Conservation (phyloP, 2,113 vertebrate genomes). For the Melanotaenia duboulayi region DNA sequence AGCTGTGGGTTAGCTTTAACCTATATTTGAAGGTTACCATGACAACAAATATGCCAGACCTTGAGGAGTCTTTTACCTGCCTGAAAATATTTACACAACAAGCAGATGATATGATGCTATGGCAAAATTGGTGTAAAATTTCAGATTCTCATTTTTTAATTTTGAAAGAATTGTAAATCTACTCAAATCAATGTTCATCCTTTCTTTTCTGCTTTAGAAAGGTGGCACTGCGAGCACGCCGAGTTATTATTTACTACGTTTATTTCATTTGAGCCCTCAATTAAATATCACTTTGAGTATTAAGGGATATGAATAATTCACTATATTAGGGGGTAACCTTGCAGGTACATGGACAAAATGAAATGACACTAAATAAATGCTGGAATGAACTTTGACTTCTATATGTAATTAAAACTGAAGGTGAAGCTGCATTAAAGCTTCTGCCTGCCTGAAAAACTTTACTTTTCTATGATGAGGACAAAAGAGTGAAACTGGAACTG, state of each 20-base stretch:
- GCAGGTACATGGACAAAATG: neutral
- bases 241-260: slow-evolving; percentile 1
- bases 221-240: slow-evolving; percentile 21
- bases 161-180: neutral
- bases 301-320: slow-evolving; percentile 9
- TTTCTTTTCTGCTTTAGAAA: neutral
- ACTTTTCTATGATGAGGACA: no score
- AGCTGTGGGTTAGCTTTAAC: neutral
- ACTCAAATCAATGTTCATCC: neutral
- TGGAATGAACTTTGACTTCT: neutral
- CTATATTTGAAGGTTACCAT: slow-evolving; percentile 28
- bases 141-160: no score
- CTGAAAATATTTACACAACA: neutral
- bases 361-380: neutral
- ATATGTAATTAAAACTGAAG: no score
- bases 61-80: neutral
- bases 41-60: slow-evolving; percentile 15
- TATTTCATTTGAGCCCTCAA: slow-evolving; percentile 11
- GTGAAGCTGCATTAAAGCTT: neutral
- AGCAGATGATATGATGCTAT: neutral
- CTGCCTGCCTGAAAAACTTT: neutral
- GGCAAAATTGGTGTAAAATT: neutral
- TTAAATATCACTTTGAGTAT: slow-evolving; percentile 15
- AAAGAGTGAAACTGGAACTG: no score
- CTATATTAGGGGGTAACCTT: neutral